These are phyloP conservation scores for Phasia obesa DNA, from an alignment of 2,888 invertebrate genomes.

Conservation along the genomic window DNA sequence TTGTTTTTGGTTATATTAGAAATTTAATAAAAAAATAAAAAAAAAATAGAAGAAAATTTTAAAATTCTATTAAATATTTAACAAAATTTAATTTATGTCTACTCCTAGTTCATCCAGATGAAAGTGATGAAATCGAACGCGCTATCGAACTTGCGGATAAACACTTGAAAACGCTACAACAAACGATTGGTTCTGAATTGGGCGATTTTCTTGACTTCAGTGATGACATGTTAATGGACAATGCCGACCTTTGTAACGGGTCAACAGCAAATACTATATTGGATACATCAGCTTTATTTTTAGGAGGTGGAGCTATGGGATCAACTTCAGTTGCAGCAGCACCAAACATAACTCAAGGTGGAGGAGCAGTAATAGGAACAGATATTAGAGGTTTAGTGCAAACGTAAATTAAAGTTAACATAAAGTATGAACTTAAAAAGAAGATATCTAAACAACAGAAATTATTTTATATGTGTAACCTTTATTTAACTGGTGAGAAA, in stretches of 20 bases:
- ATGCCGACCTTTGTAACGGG: constrained; percentile 76
- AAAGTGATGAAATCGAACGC: constrained; percentile 93
- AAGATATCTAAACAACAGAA: neutral
- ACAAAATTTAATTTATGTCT: no score
- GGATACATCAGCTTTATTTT: constrained; percentile 75
- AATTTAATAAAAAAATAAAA: no score
- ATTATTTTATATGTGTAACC: constrained; percentile 30
- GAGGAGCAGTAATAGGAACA: constrained; percentile 64
- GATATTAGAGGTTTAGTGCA: constrained; percentile 81
- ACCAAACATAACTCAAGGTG: constrained; percentile 68
- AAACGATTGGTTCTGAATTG: constrained; percentile 83
- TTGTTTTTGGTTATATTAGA: no score
- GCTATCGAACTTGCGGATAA: constrained; percentile 91
- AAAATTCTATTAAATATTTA: constrained; percentile 10
- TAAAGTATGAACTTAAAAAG: constrained; percentile 20
- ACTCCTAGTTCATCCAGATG: constrained; percentile 85
- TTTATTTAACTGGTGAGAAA: constrained; percentile 57
- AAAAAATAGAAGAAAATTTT: no score
- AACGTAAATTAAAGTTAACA: constrained; percentile 76
- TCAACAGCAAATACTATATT: constrained; percentile 68
- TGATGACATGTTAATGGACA: constrained; percentile 81
- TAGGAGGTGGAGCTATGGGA: constrained; percentile 55
- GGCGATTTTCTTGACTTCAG: constrained; percentile 81
- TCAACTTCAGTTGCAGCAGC: constrained; percentile 73
- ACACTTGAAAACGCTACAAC: constrained; percentile 88